Conservation (phyloP, 2,113 vertebrate genomes). For the Apteryx mantelli region DNA sequence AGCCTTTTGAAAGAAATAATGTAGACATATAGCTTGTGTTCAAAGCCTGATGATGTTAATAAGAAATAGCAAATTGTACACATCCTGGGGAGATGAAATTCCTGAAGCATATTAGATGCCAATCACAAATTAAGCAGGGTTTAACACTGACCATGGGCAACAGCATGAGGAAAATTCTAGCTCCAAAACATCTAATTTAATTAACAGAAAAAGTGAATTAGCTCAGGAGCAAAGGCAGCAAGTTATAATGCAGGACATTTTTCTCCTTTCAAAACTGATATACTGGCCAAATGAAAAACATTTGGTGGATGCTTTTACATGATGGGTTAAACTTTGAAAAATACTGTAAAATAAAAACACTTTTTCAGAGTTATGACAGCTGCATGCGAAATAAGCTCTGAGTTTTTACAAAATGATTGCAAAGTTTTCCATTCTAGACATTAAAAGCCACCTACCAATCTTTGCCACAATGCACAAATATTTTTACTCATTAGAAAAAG, state of each 20-base stretch:
- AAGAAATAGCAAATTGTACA: neutral
- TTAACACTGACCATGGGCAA: neutral
- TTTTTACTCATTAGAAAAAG: constrained; percentile 33
- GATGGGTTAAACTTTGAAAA: constrained; percentile 23
- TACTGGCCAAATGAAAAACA: neutral
- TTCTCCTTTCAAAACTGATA: neutral
- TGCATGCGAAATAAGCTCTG: constrained; percentile 28
- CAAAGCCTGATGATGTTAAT: neutral
- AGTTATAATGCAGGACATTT: neutral
- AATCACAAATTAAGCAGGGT: neutral
- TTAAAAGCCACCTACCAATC: constrained; percentile 54
- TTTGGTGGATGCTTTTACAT: neutral
- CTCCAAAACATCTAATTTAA: neutral
- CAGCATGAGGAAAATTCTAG: neutral
- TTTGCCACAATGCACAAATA: constrained; percentile 34
- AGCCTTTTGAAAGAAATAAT: neutral
- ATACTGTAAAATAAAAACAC: constrained; percentile 31
- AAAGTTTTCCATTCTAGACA: constrained; percentile 36
- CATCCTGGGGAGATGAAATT: accelerated
- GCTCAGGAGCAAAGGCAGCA: neutral
- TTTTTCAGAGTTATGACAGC: constrained; percentile 40
- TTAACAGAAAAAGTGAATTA: neutral
- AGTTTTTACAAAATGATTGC: constrained; percentile 16
- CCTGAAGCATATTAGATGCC: neutral
- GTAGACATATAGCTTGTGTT: accelerated